Evolutionary conservation across 2,888 invertebrate species (phyloP).

Genomic region (Drosophila colorata): DNA sequence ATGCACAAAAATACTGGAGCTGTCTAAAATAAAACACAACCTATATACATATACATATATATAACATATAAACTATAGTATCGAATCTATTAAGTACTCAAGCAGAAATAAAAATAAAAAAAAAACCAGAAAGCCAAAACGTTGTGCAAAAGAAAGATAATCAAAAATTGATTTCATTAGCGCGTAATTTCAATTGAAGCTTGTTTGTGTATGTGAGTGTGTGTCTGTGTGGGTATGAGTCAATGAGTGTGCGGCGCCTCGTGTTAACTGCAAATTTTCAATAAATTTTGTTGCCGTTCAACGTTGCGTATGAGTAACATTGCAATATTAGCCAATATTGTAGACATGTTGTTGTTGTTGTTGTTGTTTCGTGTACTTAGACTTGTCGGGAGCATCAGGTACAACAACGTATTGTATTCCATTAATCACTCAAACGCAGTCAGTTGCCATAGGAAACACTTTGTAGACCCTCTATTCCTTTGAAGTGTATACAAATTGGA

Average conservation of each 20-base stretch:
- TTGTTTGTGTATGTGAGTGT: neutral
- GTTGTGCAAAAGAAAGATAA: conserved; percentile 29
- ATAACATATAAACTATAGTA: neutral
- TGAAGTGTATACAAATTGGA: neutral
- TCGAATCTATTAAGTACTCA: neutral
- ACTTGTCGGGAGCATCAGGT: conserved; percentile 6
- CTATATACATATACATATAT: neutral
- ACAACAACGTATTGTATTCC: neutral
- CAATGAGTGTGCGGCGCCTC: conserved; percentile 24
- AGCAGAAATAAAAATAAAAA: neutral
- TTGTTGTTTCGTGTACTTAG: neutral
- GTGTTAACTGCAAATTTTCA: conserved; percentile 20
- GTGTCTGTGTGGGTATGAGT: conserved; percentile 2
- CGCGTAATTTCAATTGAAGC: conserved; percentile 24
- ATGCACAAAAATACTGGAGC: neutral
- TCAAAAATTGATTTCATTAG: conserved; percentile 52
- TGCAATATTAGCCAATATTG: conserved; percentile 16
- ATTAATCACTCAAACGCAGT: neutral
- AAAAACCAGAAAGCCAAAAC: neutral
- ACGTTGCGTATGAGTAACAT: conserved; percentile 50
- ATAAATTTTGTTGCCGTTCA: conserved; percentile 21
- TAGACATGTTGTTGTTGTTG: conserved; percentile 15
- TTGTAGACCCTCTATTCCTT: neutral
- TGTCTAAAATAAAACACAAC: neutral
- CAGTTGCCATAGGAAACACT: neutral